Evolutionary conservation across 2,888 invertebrate genomes (phyloP).

Genomic region (Melieria omissa): DNA sequence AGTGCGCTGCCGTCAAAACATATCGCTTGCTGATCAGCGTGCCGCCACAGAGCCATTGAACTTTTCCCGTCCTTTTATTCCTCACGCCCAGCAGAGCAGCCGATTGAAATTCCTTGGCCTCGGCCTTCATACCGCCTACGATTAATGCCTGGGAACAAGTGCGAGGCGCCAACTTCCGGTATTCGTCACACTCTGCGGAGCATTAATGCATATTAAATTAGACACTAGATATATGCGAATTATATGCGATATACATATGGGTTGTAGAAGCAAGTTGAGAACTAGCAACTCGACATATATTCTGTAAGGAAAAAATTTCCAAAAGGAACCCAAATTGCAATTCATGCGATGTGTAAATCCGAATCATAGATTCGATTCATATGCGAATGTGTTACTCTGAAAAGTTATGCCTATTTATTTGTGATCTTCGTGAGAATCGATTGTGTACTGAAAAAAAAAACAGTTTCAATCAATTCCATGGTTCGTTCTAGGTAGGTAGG

Average conservation of each 20-base stretch:
- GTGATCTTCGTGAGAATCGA: too few species aligned
- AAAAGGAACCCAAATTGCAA: too few species aligned
- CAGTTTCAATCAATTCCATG: too few species aligned
- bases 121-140: conserved; percentile 48
- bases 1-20: conserved; percentile 73
- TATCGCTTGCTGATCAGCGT: conserved; percentile 69
- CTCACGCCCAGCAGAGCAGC: conserved; percentile 52
- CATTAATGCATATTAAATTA: not conserved
- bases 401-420: too few species aligned
- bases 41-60: conserved; percentile 69
- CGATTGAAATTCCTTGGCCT: conserved; percentile 53
- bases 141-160: conserved; percentile 39
- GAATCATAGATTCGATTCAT: too few species aligned
- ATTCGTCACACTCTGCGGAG: conserved; percentile 17
- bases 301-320: too few species aligned
- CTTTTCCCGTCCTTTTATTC: conserved; percentile 18
- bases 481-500: too few species aligned
- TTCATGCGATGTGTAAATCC: too few species aligned
- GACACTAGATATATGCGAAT: not conserved
- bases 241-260: not conserved
- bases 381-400: too few species aligned
- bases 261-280: too few species aligned
- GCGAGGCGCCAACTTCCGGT: conserved; percentile 12
- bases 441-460: too few species aligned
- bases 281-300: too few species aligned